These are phyloP conservation scores for Meleagris gallopavo DNA, from an alignment of 2,113 vertebrate species.

Conservation along the genomic window DNA sequence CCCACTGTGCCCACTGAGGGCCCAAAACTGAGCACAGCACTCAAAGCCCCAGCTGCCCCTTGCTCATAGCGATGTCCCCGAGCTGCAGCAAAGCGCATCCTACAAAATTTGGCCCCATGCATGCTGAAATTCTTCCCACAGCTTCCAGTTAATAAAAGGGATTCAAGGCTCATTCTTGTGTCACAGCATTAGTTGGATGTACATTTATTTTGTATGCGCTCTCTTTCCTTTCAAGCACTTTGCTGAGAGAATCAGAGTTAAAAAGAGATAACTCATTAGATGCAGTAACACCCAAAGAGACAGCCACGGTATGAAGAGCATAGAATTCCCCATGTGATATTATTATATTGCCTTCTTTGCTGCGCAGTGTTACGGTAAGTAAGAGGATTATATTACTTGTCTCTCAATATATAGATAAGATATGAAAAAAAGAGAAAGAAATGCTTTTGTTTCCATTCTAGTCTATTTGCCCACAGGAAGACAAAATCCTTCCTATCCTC, in stretches of 20 bases:
- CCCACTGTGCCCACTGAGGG: too few relatives aligned
- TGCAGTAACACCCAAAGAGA: slow-evolving; percentile 23
- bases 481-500: neutral
- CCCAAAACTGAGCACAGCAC: too few relatives aligned
- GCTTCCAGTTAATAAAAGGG: neutral
- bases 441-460: slow-evolving; percentile 5
- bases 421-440: neutral
- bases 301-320: slow-evolving; percentile 37
- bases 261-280: slow-evolving; percentile 49
- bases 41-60: slow-evolving; percentile 7
- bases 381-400: slow-evolving; percentile 62
- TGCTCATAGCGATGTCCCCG: slow-evolving; percentile 19
- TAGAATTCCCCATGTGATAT: slow-evolving; percentile 46
- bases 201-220: slow-evolving; percentile 59
- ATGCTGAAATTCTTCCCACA: neutral
- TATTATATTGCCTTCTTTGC: slow-evolving; percentile 66
- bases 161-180: neutral
- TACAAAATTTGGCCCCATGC: neutral
- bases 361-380: slow-evolving; percentile 40
- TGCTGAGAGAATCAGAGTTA: slow-evolving; percentile 57
- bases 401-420: slow-evolving; percentile 29
- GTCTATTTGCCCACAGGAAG: neutral
- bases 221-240: slow-evolving; percentile 43
- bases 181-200: slow-evolving; percentile 3
- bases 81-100: slow-evolving; percentile 23